Conservation (phyloP, 2,888 invertebrate genomes). For the Spodoptera picta region DNA sequence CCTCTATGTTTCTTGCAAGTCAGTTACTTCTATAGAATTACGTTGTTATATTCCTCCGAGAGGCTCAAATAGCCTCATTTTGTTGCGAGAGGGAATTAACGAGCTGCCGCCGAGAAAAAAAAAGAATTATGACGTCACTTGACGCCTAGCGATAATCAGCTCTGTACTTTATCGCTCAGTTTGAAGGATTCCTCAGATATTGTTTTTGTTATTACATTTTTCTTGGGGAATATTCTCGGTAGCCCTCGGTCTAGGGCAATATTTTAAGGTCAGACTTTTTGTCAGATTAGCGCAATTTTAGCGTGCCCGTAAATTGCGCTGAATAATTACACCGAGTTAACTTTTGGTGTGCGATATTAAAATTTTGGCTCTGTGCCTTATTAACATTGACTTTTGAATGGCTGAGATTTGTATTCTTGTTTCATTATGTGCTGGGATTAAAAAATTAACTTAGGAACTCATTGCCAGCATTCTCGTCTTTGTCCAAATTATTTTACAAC, state of each 20-base stretch:
- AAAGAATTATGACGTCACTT: slow-evolving; percentile 74
- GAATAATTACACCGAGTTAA: slow-evolving; percentile 52
- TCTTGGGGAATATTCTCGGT: slow-evolving; percentile 43
- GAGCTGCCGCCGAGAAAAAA: slow-evolving; percentile 66
- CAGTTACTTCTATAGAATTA: slow-evolving; percentile 66
- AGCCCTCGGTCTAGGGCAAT: slow-evolving; percentile 29
- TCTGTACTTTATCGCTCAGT: slow-evolving; percentile 67
- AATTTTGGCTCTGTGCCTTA: slow-evolving; percentile 40
- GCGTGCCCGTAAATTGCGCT: slow-evolving; percentile 52
- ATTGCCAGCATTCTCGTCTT: slow-evolving; percentile 5
- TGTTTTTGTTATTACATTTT: slow-evolving; percentile 66
- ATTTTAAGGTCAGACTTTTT: slow-evolving; percentile 54
- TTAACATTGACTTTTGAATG: slow-evolving; percentile 46
- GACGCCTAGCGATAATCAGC: slow-evolving; percentile 71
- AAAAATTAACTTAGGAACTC: slow-evolving; percentile 22
- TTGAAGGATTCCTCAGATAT: slow-evolving; percentile 64
- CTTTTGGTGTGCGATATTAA: slow-evolving; percentile 55
- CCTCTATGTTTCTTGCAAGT: slow-evolving; percentile 63
- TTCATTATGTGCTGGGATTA: slow-evolving; percentile 26
- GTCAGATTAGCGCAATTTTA: slow-evolving; percentile 52
- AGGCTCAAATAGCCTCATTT: slow-evolving; percentile 73
- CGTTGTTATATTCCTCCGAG: slow-evolving; percentile 65
- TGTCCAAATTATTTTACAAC: too few species aligned
- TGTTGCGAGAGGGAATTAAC: slow-evolving; percentile 71
- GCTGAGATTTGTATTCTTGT: slow-evolving; percentile 31